Evolutionary conservation across 2,888 invertebrate species (phyloP).

Genomic region (Andrena haemorrhoa): DNA sequence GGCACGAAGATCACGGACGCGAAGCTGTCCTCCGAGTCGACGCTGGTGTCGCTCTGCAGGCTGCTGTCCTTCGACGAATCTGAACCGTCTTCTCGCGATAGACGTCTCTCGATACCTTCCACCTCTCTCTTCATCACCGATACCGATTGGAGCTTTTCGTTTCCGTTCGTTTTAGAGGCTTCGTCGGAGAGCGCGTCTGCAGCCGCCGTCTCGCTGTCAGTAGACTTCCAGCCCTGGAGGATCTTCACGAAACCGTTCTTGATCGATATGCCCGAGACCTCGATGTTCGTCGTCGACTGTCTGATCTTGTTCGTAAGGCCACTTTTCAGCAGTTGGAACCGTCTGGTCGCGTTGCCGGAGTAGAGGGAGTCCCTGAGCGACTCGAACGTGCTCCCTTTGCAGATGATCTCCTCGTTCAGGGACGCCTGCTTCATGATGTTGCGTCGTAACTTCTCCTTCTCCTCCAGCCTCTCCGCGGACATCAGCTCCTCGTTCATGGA

Average conservation of each 20-base stretch:
- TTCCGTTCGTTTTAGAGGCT: slow-evolving; percentile 44
- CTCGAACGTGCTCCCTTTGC: slow-evolving; percentile 89
- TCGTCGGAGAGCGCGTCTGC: slow-evolving; percentile 28
- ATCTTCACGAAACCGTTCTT: slow-evolving; percentile 93
- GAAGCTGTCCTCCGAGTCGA: slow-evolving; percentile 97
- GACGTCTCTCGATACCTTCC: slow-evolving; percentile 88
- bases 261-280: slow-evolving; percentile 89
- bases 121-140: slow-evolving; percentile 72
- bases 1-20: slow-evolving; percentile 97
- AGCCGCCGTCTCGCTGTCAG: slow-evolving; percentile 70
- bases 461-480: slow-evolving; percentile 93
- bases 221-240: slow-evolving; percentile 87
- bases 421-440: slow-evolving; percentile 96
- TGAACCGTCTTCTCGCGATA: slow-evolving; percentile 95
- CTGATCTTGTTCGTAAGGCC: slow-evolving; percentile 94
- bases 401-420: slow-evolving; percentile 94
- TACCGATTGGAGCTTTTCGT: slow-evolving; percentile 47
- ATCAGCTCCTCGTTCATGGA: slow-evolving; percentile 96
- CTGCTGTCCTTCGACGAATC: slow-evolving; percentile 96
- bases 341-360: slow-evolving; percentile 89
- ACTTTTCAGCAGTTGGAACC: slow-evolving; percentile 91
- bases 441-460: slow-evolving; percentile 92
- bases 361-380: slow-evolving; percentile 91
- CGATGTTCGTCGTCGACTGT: slow-evolving; percentile 93
- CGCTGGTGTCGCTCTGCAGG: slow-evolving; percentile 96